These are phyloP conservation scores for Mus spicilegus DNA, from an alignment of 2,113 vertebrate genomes.

Conservation along the genomic window DNA sequence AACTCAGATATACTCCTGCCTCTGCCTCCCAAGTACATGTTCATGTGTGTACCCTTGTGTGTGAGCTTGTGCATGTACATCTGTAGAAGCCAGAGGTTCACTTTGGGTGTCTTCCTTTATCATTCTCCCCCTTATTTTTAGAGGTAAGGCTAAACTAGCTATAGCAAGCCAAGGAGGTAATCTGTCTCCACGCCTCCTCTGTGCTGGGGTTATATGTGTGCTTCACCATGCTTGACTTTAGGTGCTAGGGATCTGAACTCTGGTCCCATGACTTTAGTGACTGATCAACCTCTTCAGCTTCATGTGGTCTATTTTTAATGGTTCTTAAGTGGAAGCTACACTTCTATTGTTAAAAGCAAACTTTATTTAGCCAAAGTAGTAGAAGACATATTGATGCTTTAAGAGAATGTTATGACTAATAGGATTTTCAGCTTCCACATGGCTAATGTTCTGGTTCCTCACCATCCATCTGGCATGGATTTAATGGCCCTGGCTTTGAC, in stretches of 20 bases:
- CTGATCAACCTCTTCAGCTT: neutral
- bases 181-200: neutral
- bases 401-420: conserved; percentile 24
- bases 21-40: no score
- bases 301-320: neutral
- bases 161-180: neutral
- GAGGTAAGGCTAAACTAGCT: neutral
- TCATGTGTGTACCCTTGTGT: neutral
- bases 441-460: conserved; percentile 24
- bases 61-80: neutral
- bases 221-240: neutral
- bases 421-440: neutral
- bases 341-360: neutral
- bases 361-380: conserved; percentile 28
- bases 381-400: conserved; percentile 10
- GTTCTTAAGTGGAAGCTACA: neutral
- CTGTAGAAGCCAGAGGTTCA: neutral
- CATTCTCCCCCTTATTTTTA: neutral
- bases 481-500: conserved; percentile 23
- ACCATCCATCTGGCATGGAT: conserved; percentile 8
- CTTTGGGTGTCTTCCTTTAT: neutral
- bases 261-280: neutral
- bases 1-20: no score
- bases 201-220: neutral
- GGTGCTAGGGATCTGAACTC: neutral